phyloP scores from a whole-genome alignment of 2,797 vertebrate species.

The Periparus ater region DNA sequence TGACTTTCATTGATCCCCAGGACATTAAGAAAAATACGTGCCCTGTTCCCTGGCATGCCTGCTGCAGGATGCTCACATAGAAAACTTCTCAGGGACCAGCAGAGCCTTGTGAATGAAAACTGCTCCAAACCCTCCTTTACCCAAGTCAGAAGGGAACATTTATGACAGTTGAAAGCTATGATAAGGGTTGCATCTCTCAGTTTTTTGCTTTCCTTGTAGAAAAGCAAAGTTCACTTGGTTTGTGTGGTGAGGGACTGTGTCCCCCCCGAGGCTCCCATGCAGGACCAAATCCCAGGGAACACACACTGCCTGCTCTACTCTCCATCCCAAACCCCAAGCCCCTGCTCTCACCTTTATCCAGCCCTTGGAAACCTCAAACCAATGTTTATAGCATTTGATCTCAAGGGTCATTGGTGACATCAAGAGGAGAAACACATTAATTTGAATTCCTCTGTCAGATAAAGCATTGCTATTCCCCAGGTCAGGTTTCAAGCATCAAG shows the following conservation, averaged over 20 bases:
- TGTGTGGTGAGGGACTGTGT: neutral
- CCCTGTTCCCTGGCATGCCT: neutral
- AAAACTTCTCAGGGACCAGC: neutral
- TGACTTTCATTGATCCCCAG: neutral
- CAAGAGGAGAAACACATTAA: neutral
- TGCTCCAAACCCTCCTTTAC: neutral
- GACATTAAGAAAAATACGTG: neutral
- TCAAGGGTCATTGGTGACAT: neutral
- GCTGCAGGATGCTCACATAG: neutral
- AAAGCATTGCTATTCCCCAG: neutral
- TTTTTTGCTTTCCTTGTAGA: neutral
- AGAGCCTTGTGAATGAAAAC: neutral
- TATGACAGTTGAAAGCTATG: neutral
- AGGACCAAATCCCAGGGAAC: neutral
- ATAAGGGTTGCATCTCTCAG: neutral
- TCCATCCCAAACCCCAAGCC: neutral
- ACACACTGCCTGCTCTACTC: rapidly evolving
- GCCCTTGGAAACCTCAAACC: neutral
- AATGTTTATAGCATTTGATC: neutral
- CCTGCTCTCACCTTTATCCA: neutral
- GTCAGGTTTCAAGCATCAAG: neutral
- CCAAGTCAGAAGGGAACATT: neutral
- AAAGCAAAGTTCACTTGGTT: neutral
- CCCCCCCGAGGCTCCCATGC: rapidly evolving
- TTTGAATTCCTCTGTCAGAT: neutral